A percentile compares a stretch with the other conserved stretches of the same genome.
Evolutionary conservation across 2,797 vertebrate genomes (phyloP).

Genomic region (Melanogrammus aeglefinus): DNA sequence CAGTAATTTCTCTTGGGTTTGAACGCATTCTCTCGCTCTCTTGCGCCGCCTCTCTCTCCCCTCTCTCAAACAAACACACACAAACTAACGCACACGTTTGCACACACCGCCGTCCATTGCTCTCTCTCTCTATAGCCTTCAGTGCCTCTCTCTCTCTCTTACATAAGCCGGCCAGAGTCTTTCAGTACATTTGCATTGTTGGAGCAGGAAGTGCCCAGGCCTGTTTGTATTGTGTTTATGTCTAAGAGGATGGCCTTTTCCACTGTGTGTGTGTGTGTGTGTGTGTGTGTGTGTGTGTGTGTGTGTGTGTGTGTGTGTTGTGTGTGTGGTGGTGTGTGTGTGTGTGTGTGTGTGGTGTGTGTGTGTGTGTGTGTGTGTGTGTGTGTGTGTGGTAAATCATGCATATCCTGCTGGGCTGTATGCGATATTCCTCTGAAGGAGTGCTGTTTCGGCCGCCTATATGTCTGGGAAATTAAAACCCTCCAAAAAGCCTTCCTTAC

Average conservation of each 20-base stretch:
- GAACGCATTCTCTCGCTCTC: slow-evolving; percentile 3
- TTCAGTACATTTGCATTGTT: slow-evolving; percentile 66
- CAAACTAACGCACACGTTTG: slow-evolving; percentile 29
- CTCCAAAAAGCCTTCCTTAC: slow-evolving; percentile 19
- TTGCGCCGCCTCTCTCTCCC: slow-evolving; percentile 15
- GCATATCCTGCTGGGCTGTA: slow-evolving; percentile 59
- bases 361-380: slow-evolving; percentile 22
- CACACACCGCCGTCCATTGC: slow-evolving; percentile 4
- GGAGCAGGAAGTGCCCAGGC: slow-evolving; percentile 64
- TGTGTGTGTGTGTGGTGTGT: slow-evolving; percentile 23
- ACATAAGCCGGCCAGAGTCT: slow-evolving; percentile 59
- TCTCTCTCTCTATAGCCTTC: neutral
- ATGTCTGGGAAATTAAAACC: slow-evolving; percentile 27
- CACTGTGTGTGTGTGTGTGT: slow-evolving; percentile 31
- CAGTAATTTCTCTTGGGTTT: slow-evolving; percentile 56
- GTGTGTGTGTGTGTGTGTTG: slow-evolving; percentile 17
- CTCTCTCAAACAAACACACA: slow-evolving; percentile 27
- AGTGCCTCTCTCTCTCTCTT: slow-evolving; percentile 50
- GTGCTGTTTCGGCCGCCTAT: slow-evolving; percentile 33
- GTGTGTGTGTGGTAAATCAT: slow-evolving; percentile 10
- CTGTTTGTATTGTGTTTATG: slow-evolving; percentile 63
- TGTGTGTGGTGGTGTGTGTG: slow-evolving; percentile 24
- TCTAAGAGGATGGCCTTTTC: slow-evolving; percentile 63
- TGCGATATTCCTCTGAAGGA: slow-evolving; percentile 26
- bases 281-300: slow-evolving; percentile 22